Conservation (phyloP, 2,797 vertebrate species). For the Malacoctenus gilli region DNA sequence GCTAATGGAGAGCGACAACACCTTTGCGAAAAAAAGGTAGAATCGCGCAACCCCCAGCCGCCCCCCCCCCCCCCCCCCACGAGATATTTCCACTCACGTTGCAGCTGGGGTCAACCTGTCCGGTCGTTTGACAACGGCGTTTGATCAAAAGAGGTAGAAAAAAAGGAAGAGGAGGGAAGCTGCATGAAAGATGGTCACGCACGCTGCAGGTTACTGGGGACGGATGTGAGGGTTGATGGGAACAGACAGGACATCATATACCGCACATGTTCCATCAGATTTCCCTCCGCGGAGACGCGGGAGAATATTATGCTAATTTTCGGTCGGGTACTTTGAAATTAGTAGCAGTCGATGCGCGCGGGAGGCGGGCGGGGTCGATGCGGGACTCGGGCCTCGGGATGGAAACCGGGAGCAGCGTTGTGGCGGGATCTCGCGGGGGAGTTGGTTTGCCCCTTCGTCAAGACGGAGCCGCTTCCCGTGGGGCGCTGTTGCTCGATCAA, state of each 20-base stretch:
- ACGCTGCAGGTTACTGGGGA: constrained; percentile 46
- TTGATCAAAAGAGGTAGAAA: constrained; percentile 63
- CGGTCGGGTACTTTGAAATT: constrained; percentile 51
- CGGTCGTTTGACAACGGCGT: constrained; percentile 62
- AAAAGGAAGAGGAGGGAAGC: constrained; percentile 38
- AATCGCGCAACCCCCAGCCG: constrained; percentile 58
- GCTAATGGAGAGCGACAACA: constrained; percentile 69
- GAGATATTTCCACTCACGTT: constrained; percentile 42
- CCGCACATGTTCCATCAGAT: constrained; percentile 52
- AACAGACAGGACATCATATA: constrained; percentile 65
- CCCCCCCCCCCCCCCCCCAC: too few species aligned
- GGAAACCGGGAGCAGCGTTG: too few species aligned
- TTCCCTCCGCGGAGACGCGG: constrained; percentile 15
- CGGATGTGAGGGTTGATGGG: constrained; percentile 64
- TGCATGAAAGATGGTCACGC: constrained; percentile 52
- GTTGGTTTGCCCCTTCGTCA: too few species aligned
- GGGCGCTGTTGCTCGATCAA: constrained; percentile 17
- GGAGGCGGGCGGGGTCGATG: constrained; percentile 47
- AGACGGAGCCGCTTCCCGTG: constrained; percentile 25
- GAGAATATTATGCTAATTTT: constrained; percentile 52
- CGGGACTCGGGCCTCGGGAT: too few species aligned
- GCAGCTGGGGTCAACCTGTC: constrained; percentile 68
- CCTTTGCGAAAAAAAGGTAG: constrained; percentile 44
- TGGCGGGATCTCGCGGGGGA: too few species aligned
- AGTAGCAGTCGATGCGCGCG: constrained; percentile 24